Evolutionary conservation across 2,888 invertebrate genomes (phyloP), one percentile per base, ranked within the genome.

Genomic region (Syritta pipiens): DNA sequence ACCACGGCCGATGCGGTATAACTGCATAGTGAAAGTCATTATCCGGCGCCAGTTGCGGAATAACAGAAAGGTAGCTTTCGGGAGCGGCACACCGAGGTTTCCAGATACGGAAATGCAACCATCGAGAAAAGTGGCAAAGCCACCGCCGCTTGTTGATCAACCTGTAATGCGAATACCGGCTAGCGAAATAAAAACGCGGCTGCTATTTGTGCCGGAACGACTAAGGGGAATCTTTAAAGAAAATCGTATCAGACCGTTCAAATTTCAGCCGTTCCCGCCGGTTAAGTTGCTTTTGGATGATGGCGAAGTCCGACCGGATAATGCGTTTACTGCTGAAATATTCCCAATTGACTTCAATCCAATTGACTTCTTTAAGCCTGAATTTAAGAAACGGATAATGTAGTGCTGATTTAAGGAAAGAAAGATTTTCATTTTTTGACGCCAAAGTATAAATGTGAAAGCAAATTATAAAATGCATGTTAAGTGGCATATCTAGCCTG

Each of bases 31-130:
- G 1, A 87, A 84, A 63, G 82, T 83, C 0, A 19, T 84, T 2
- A 48, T 62, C 0, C 84, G 87, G 0, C 84, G 86, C 3, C 86
- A 86, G 53, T 28, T 86, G 68, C 82, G 84, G 1, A 84, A 71
- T 40, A 87, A 87, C 59, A 87, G 87, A 40, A 87, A 87, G 55
- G 83, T 87, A 9, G 88, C 86, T 1, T 87, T 87, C 14, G 81
- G 83, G 22, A 87, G 87, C 22, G 86, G 86, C 4, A 83, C 83
- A 69, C 86, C 87, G 32, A 86, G 87, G 2, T 88, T 85, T 82
- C 84, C 82, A 30, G 86, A 85, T 32, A 63, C 68, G 0, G 81
- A 83, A 0, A 83, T 83, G 1, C 82, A 83, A 0, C 14, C 83
- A 0, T 60, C 69, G 30, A 49, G 83, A 0, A 86, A 84, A 48